Base-by-base conservation (phyloP, 2,888 invertebrate genomes). In the Leptopilina drosophilae region DNA sequence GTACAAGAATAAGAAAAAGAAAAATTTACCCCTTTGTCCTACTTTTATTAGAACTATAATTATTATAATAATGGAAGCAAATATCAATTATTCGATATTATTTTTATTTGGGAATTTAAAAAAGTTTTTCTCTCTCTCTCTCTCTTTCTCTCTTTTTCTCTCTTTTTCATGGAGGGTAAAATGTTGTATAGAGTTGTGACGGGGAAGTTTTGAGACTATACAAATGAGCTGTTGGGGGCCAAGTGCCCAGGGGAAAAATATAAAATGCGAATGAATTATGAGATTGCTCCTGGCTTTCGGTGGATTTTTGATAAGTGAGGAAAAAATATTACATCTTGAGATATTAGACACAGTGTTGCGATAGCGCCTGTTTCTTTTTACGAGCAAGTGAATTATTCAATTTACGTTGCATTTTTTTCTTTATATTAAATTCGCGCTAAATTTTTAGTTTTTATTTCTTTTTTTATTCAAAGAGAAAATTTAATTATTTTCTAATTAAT, bases 171-270 rank as follows among this genome's bases (percentile, higher is more conserved):
- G 49, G 8, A 56, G 15, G 12, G 12, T 49, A 26, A 69, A 46
- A 46, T 46, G 9, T 46, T 46, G 6, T 20, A 49, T 49, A 20
- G 12, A 69, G 53, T 73, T 73, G 33, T 73, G 53, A 73, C 53
- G 33, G 53, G 69, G 12, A 73, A 53, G 26, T 73, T 73, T 14
- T 26, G 49, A 53, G 33, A 73, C n/a, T 56, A 56, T 56, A 73
- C 26, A 53, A 73, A 69, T 67, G 49, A 26, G 49, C 46, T 46
- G 49, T 69, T 69, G 53, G 53, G 69, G 69, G 7, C 8, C 26
- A 26, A 33, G 26, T 33, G n/a, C 69, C 53, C 69, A 56, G n/a
- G 69, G 69, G 69, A n/a, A 73, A 73, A 56, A 73, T 73, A 73
- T 73, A 53, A 73, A 73, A 53, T 53, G 15, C 69, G 33, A 26